A percentile compares a stretch with the other conserved stretches of the same genome.
These are phyloP conservation scores for Myzus persicae DNA, from an alignment of 1,140 invertebrate genomes.

Conservation along the genomic window DNA sequence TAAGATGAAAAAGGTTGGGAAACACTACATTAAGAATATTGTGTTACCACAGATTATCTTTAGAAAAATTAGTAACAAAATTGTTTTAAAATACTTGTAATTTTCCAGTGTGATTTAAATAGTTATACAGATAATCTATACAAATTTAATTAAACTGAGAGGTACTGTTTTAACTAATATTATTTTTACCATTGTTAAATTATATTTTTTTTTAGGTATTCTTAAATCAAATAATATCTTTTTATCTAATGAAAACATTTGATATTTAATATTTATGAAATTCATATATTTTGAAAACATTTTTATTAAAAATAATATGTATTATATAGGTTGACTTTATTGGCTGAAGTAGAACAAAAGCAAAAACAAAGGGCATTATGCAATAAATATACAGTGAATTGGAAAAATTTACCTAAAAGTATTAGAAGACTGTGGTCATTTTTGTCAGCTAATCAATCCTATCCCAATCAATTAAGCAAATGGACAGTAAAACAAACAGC, in stretches of 20 bases:
- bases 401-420: constrained; percentile 42
- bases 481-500: constrained; percentile 26
- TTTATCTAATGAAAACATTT: not conserved
- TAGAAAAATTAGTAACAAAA: not conserved
- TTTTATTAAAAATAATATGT: not conserved
- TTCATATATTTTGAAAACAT: not conserved
- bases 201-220: not conserved
- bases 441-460: constrained; percentile 9
- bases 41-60: not conserved
- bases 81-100: too few species aligned
- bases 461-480: not conserved
- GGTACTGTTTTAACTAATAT: too few species aligned
- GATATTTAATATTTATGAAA: not conserved
- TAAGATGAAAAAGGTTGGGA: not conserved
- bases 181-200: not conserved
- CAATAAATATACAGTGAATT: not conserved
- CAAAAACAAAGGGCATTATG: constrained; percentile 1
- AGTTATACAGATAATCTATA: too few species aligned
- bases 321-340: constrained; percentile 10
- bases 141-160: too few species aligned
- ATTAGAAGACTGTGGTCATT: constrained; percentile 40
- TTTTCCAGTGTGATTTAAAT: too few species aligned
- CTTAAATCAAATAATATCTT: not conserved
- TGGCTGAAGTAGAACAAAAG: constrained; percentile 24
- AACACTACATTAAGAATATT: not conserved